A percentile compares a stretch with the other conserved stretches of the same genome.
These are phyloP conservation scores for Thomomys bottae DNA, from an alignment of 2,113 vertebrate genomes.

Conservation along the genomic window DNA sequence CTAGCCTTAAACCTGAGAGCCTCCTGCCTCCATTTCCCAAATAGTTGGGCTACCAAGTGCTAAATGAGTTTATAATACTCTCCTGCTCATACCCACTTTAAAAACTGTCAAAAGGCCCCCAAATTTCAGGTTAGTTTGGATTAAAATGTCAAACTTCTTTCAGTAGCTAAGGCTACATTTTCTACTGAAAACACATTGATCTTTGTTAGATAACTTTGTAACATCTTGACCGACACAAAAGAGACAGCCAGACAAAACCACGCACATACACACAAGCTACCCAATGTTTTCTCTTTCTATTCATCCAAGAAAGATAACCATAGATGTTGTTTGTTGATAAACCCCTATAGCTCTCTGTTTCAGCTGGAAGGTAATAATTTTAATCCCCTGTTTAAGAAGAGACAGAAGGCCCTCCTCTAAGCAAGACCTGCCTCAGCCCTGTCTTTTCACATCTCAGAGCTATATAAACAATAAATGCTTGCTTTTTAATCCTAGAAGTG, in stretches of 20 bases:
- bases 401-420: background rate
- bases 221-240: background rate
- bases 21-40: too few species aligned
- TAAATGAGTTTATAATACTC: background rate
- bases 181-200: background rate
- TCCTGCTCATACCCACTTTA: background rate
- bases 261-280: background rate
- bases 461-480: background rate
- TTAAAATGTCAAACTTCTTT: background rate
- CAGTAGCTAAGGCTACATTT: background rate
- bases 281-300: background rate
- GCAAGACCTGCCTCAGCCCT: background rate
- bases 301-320: background rate
- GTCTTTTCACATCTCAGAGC: background rate
- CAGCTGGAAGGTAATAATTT: constrained; percentile 2
- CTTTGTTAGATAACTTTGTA: background rate
- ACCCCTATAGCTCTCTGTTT: background rate
- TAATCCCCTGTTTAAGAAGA: constrained; percentile 18
- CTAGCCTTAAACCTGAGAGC: too few species aligned
- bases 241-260: background rate
- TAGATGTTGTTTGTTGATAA: constrained; percentile 2
- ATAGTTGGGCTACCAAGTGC: too few species aligned
- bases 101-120: background rate
- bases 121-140: background rate
- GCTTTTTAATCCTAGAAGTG: background rate